phyloP scores from a whole-genome alignment of 2,113 vertebrate species.

The Peromyscus californicus region DNA sequence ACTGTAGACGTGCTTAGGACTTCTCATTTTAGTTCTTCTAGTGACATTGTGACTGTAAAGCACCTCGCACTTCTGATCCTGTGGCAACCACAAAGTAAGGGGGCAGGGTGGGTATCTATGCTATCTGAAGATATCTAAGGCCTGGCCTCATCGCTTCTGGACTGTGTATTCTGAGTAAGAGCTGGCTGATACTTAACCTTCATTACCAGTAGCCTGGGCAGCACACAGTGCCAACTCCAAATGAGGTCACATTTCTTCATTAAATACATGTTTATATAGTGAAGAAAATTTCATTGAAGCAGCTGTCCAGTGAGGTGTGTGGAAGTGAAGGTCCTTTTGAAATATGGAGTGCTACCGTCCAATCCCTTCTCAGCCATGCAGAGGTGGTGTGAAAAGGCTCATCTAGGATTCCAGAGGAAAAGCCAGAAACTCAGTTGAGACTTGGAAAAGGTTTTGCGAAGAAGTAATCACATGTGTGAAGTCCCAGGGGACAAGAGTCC shows the following conservation, averaged over 20 bases:
- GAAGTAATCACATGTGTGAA: not conserved
- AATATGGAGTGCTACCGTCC: not conserved
- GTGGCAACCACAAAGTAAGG: not conserved
- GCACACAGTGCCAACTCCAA: not conserved
- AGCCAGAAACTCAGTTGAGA: not conserved
- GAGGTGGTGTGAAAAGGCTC: not conserved
- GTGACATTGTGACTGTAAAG: not conserved
- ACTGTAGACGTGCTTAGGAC: not conserved
- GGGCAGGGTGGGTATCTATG: not conserved
- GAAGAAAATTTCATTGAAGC: not conserved
- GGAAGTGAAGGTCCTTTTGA: not conserved
- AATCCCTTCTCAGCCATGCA: not conserved
- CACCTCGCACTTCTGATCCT: not conserved
- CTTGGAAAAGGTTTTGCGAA: not conserved
- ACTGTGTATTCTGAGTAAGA: not conserved
- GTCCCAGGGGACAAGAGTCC: not conserved
- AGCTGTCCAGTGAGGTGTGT: not conserved
- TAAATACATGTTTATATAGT: not conserved
- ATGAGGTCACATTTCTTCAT: not conserved
- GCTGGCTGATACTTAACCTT: not conserved
- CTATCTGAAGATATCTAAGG: not conserved
- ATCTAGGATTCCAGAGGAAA: not conserved
- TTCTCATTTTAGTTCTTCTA: not conserved
- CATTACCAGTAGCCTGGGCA: not conserved
- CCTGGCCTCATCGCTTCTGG: not conserved